Evolutionary conservation across 1,140 invertebrate genomes (phyloP).

Genomic region (Bombus impatiens): DNA sequence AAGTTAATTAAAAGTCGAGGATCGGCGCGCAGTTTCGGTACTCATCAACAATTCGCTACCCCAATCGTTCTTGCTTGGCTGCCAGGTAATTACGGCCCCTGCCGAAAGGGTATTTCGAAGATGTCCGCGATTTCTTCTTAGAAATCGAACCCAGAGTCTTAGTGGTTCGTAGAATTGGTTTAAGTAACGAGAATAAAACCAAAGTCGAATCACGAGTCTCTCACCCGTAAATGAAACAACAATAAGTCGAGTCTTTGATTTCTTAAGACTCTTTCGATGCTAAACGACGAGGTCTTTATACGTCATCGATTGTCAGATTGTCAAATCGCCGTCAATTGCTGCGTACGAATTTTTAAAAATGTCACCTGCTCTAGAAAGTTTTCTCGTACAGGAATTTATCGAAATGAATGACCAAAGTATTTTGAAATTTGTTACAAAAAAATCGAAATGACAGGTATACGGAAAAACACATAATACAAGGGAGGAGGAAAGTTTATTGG

Average conservation of each 20-base stretch:
- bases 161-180: not conserved
- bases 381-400: too few relatives aligned
- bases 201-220: not conserved
- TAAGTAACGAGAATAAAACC: not conserved
- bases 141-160: not conserved
- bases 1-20: constrained; percentile 63
- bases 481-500: too few relatives aligned
- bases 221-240: not conserved
- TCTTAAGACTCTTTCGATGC: not conserved
- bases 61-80: constrained; percentile 44
- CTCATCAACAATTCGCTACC: constrained; percentile 76
- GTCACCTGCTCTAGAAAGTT: too few relatives aligned
- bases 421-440: too few relatives aligned
- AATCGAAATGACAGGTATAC: too few relatives aligned
- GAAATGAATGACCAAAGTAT: too few relatives aligned
- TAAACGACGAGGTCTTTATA: too few relatives aligned
- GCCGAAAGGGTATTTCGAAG: constrained; percentile 22
- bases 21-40: constrained; percentile 50
- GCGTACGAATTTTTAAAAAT: too few relatives aligned
- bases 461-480: too few relatives aligned
- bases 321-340: too few relatives aligned
- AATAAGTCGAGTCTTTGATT: not conserved
- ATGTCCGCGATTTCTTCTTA: constrained; percentile 27
- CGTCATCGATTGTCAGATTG: too few relatives aligned
- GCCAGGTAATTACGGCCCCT: constrained; percentile 43